These are phyloP conservation scores for Otocyon megalotis DNA, from an alignment of 2,113 vertebrate species.

Conservation along the genomic window DNA sequence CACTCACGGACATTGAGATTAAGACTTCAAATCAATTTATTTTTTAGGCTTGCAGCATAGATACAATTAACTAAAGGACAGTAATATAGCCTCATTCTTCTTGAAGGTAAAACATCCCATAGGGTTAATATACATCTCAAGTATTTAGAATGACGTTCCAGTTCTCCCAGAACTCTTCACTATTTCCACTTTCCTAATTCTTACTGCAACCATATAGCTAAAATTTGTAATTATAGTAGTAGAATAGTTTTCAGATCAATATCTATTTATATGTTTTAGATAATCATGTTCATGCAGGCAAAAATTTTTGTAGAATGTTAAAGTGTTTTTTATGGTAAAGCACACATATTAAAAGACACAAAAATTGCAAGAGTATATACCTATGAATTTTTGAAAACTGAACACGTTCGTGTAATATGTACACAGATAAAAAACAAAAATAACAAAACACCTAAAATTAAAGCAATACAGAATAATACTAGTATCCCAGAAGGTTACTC, in stretches of 20 bases:
- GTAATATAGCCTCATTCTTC: neutral
- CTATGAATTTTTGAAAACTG: neutral
- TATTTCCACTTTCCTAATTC: neutral
- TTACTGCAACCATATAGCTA: neutral
- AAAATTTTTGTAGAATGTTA: neutral
- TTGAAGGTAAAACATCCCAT: neutral
- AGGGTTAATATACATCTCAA: neutral
- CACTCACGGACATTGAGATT: neutral
- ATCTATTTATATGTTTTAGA: neutral
- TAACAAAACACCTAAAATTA: neutral
- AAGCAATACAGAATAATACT: neutral
- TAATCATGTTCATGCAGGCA: neutral
- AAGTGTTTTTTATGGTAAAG: neutral
- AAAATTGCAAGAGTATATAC: neutral
- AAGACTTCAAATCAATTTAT: neutral
- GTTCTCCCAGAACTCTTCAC: neutral
- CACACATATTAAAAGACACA: neutral
- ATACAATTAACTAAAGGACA: neutral
- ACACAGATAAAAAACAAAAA: neutral
- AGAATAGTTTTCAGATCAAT: neutral
- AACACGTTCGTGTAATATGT: neutral
- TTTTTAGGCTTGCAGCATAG: neutral
- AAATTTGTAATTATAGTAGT: neutral
- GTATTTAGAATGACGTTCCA: neutral
- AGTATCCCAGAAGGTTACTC: neutral